Conservation (phyloP, 1,140 invertebrate species). For the Tenebrio molitor region DNA sequence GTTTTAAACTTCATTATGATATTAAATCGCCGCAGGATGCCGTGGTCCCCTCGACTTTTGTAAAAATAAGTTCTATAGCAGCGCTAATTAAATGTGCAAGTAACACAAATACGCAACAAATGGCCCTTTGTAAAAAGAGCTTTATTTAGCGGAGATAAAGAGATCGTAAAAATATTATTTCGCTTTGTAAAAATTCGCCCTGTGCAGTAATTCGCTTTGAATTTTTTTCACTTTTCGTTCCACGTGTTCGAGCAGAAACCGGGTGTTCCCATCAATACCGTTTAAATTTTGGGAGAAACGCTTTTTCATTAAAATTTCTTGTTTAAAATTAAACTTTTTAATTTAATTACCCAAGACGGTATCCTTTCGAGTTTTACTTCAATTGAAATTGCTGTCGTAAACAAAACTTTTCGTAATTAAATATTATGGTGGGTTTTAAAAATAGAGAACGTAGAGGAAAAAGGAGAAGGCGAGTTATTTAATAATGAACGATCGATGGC, state of each 20-base stretch:
- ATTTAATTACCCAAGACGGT: constrained; percentile 34
- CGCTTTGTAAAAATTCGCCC: background rate
- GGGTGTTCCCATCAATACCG: constrained; percentile 16
- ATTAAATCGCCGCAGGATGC: constrained; percentile 23
- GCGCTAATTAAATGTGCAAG: constrained; percentile 36
- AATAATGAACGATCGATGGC: background rate
- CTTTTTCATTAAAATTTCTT: constrained; percentile 38
- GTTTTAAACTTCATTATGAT: constrained; percentile 40
- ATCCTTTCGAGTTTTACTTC: constrained; percentile 36
- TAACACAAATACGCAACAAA: constrained; percentile 1
- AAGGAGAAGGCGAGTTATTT: background rate
- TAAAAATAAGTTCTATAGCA: constrained; percentile 30
- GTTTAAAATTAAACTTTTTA: constrained; percentile 41
- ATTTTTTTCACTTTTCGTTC: too few species aligned
- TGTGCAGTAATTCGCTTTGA: too few species aligned
- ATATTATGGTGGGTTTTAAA: constrained; percentile 15
- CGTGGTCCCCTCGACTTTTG: constrained; percentile 12
- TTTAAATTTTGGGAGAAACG: constrained; percentile 13
- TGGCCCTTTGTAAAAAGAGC: background rate
- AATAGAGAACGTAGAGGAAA: constrained; percentile 3
- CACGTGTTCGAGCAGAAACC: background rate
- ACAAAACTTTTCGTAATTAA: constrained; percentile 33
- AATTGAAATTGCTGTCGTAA: constrained; percentile 35
- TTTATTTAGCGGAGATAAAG: background rate
- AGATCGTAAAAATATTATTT: background rate